Evolutionary conservation across 2,797 vertebrate species (phyloP).

Genomic region (Pipistrellus nathusii): DNA sequence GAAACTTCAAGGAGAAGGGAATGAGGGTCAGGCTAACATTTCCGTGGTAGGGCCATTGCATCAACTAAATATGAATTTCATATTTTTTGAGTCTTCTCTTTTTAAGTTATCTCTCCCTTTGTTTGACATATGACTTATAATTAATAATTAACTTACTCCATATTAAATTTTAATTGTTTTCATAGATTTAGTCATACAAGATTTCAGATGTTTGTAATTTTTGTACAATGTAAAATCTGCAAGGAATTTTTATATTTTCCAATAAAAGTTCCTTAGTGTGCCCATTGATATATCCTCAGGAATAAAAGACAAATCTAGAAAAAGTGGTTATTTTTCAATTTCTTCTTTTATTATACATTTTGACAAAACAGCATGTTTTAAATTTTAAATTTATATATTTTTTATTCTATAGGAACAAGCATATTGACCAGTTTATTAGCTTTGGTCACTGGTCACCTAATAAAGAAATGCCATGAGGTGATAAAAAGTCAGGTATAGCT

Average conservation of each 20-base stretch:
- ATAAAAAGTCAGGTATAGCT: neutral
- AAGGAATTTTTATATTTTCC: neutral
- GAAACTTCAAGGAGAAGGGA: neutral
- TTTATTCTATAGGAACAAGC: neutral
- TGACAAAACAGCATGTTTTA: neutral
- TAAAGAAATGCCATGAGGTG: neutral
- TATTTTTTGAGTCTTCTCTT: neutral
- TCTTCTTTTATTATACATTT: neutral
- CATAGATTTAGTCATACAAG: neutral
- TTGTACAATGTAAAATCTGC: neutral
- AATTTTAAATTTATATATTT: neutral
- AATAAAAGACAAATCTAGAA: neutral
- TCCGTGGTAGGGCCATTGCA: neutral
- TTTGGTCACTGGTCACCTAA: neutral
- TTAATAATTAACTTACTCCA: neutral
- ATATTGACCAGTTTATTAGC: neutral
- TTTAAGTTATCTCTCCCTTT: neutral
- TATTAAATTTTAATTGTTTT: constrained; percentile 36
- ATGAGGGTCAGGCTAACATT: neutral
- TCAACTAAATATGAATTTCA: neutral
- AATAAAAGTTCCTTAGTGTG: neutral
- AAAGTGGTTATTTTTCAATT: neutral
- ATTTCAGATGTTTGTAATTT: neutral
- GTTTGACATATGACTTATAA: neutral
- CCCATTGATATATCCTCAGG: neutral